phyloP scores from a whole-genome alignment of 2,888 invertebrate genomes.

The Hybos culiciformis region DNA sequence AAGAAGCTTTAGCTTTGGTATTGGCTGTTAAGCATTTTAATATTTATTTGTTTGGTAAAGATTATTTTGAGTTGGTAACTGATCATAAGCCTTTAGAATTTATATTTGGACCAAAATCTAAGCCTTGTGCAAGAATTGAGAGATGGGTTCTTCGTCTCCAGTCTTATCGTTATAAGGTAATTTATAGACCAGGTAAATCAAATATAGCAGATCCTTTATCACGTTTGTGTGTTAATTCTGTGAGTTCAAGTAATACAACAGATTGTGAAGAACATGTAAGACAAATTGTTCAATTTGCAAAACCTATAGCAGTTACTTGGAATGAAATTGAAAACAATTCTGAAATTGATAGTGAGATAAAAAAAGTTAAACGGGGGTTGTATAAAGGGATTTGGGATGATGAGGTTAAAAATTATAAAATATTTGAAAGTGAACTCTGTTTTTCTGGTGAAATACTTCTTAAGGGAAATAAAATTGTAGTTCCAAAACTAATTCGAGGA shows the following conservation, averaged over 20 bases:
- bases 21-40: conserved; percentile 29
- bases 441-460: conserved; percentile 7
- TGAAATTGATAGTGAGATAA: too few species aligned
- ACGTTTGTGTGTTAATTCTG: too few species aligned
- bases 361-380: too few species aligned
- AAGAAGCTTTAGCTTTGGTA: too few species aligned
- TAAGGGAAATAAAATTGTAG: conserved; percentile 1
- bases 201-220: conserved; percentile 23
- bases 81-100: conserved; percentile 23
- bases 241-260: too few species aligned
- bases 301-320: too few species aligned
- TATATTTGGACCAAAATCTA: conserved; percentile 18
- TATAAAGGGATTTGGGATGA: too few species aligned
- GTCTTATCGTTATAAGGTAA: conserved; percentile 14
- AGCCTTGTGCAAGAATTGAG: conserved; percentile 19
- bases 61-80: conserved; percentile 26
- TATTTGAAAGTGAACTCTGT: conserved; percentile 7
- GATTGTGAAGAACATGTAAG: too few species aligned
- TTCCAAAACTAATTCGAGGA: conserved; percentile 2
- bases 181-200: conserved; percentile 13
- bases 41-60: conserved; percentile 27
- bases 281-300: too few species aligned
- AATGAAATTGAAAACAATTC: too few species aligned
- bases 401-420: too few species aligned
- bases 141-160: conserved; percentile 18